These are phyloP conservation scores for Eupithecia centaureata DNA, from an alignment of 2,888 invertebrate species.

Conservation along the genomic window DNA sequence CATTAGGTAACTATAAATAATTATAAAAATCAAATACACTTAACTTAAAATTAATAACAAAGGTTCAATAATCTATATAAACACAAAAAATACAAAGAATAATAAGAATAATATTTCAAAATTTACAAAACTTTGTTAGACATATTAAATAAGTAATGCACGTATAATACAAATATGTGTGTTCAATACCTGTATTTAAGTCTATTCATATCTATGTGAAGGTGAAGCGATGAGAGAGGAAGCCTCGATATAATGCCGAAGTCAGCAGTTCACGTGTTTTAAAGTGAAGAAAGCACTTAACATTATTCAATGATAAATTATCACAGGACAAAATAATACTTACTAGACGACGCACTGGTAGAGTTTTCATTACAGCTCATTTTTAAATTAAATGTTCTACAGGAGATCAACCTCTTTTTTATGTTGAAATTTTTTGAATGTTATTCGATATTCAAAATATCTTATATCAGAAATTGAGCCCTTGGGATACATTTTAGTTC, in stretches of 20 bases:
- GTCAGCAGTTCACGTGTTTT: not conserved
- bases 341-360: not conserved
- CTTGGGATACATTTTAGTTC: no score
- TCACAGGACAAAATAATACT: constrained; percentile 24
- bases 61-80: not conserved
- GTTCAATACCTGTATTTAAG: not conserved
- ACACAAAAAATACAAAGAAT: no score
- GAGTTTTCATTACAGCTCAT: not conserved
- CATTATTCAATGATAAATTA: constrained; percentile 32
- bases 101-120: no score
- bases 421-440: no score
- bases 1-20: constrained; percentile 24
- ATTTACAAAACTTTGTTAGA: not conserved
- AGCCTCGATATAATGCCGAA: constrained; percentile 4
- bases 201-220: not conserved
- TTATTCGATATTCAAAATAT: no score
- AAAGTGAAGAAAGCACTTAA: constrained; percentile 37
- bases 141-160: not conserved
- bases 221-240: constrained; percentile 14
- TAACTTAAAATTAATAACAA: constrained; percentile 3
- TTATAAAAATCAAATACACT: constrained; percentile 28
- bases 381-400: not conserved
- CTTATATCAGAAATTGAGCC: no score
- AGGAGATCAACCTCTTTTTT: no score
- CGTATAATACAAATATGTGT: not conserved